These are phyloP conservation scores for Uropetala carovei DNA, from an alignment of 2,888 invertebrate genomes.

Conservation along the genomic window DNA sequence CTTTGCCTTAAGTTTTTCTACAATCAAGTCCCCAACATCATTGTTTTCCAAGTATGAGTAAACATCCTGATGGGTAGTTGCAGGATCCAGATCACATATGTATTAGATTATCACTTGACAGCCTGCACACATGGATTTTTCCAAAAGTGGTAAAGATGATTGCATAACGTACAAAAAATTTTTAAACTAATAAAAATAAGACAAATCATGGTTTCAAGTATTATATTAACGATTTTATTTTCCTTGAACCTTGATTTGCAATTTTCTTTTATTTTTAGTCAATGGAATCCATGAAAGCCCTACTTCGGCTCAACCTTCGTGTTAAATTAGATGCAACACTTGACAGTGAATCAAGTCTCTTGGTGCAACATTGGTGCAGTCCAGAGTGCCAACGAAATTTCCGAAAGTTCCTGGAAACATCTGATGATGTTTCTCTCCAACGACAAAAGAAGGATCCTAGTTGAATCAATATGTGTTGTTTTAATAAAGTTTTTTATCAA, in stretches of 20 bases:
- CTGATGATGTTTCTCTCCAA: conserved; percentile 43
- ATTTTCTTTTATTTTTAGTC: conserved; percentile 77
- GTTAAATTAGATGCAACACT: conserved; percentile 79
- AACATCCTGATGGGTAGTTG: no score
- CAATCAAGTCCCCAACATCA: no score
- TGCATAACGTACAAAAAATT: background rate
- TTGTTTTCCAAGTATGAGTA: no score
- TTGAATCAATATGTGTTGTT: background rate
- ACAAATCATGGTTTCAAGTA: background rate
- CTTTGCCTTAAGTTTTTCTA: no score
- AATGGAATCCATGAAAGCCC: conserved; percentile 79
- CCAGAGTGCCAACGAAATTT: conserved; percentile 81
- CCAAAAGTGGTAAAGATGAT: background rate
- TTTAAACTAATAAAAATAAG: background rate
- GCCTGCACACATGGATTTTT: background rate
- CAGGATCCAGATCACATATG: no score
- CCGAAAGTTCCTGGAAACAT: conserved; percentile 69
- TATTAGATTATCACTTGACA: no score
- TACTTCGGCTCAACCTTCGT: conserved; percentile 79
- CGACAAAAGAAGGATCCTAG: conserved; percentile 37
- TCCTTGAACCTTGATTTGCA: background rate
- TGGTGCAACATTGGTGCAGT: conserved; percentile 86
- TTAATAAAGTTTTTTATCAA: background rate
- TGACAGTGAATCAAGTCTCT: conserved; percentile 82
- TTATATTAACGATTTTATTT: background rate